phyloP scores from a whole-genome alignment of 2,888 invertebrate genomes.

The Callyntrura guangdongensis region DNA sequence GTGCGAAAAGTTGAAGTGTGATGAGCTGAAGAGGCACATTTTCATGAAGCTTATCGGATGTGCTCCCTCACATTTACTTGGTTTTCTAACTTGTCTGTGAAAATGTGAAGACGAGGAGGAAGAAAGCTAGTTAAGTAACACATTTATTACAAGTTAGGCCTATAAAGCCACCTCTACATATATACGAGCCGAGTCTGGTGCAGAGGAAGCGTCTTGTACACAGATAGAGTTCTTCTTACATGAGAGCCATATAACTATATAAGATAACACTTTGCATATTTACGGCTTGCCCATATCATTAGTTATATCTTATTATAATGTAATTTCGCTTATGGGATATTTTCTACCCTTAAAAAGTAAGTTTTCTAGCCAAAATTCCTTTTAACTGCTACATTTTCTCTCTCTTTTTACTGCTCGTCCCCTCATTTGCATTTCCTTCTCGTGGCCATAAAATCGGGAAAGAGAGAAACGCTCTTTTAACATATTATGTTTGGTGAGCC shows the following conservation, averaged over 20 bases:
- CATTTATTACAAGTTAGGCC: conserved; percentile 46
- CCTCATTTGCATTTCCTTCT: conserved; percentile 79
- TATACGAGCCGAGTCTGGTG: background rate
- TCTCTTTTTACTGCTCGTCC: conserved; percentile 62
- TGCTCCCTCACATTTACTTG: conserved; percentile 76
- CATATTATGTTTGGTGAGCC: conserved; percentile 25
- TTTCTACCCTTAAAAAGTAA: conserved; percentile 76
- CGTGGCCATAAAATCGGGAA: conserved; percentile 72
- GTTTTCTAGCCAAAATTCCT: conserved; percentile 74
- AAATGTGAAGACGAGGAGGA: conserved; percentile 77
- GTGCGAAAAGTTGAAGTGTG: conserved; percentile 84
- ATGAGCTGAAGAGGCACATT: conserved; percentile 83
- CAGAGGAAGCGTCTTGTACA: too few relatives aligned
- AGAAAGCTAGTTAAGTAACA: conserved; percentile 72
- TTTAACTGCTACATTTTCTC: conserved; percentile 66
- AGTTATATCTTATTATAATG: conserved; percentile 79
- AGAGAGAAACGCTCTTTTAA: conserved; percentile 40
- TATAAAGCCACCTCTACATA: conserved; percentile 21
- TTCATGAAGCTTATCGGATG: conserved; percentile 80
- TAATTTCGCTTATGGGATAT: conserved; percentile 79
- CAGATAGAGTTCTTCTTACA: too few relatives aligned
- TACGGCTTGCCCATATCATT: conserved; percentile 78
- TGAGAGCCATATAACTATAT: background rate
- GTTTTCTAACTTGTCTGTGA: conserved; percentile 76
- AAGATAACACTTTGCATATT: conserved; percentile 75